Base-by-base conservation (phyloP, 2,888 invertebrate species). In the Morpho achilles region DNA sequence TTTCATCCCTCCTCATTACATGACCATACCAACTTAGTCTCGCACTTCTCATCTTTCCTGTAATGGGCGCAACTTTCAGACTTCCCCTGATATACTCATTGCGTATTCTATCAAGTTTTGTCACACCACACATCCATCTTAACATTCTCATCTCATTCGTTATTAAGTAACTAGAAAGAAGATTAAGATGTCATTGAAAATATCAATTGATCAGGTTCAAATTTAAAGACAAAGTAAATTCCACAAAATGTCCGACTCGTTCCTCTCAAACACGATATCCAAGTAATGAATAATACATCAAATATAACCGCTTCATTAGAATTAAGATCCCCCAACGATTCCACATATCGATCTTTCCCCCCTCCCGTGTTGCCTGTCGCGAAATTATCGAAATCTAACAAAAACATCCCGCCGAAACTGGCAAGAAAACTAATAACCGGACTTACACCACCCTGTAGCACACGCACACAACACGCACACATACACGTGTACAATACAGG, bases 311-410 rank as follows among this genome's bases (percentile, higher is more conserved):
- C 56, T 63, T 63, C 63, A 63, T 63, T 63, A 63, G 63, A 61
- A 61, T 61, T 56, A 61, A 61, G 53, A 47, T 54, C 54, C 59
- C 61, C 53, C 55, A 53, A 59, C 61, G 59, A 54, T 52, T 61
- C 61, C 60, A 47, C 58, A 47, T 56, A 71, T 72, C 64, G 69
- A 71, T 71, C 64, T 64, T 64, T 65, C 60, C 63, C 63, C 68
- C 68, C 63, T 60, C 46, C 53, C 16, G 9, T 9, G 45, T 16
- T 39, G 53, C 41, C 65, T 85, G 81, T 85, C 87, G 89, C 88
- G 82, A 88, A 88, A 89, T 90, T 89, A 90, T 90, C 86, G 89
- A 89, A 89, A 89, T 89, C 88, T 78, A 88, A 89, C 89, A 89
- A 89, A 87, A 88, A 87, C 86, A 86, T 86, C 86, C 70, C 81